Conservation (phyloP, 2,797 vertebrate species). For the Liparis tanakae region DNA sequence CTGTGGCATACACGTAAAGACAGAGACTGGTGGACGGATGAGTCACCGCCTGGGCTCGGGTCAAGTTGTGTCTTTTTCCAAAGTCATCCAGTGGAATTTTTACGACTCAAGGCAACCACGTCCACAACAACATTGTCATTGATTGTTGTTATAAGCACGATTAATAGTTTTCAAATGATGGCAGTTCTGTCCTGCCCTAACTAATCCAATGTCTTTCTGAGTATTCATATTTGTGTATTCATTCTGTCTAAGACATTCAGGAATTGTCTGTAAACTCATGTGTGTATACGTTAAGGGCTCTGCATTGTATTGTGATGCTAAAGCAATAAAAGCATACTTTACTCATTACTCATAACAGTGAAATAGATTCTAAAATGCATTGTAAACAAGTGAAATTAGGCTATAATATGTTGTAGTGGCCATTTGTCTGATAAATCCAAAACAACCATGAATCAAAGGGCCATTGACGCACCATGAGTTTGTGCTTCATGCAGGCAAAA, state of each 20-base stretch:
- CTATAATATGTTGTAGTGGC: background rate
- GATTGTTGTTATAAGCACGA: background rate
- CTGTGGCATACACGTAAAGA: slow-evolving; percentile 42
- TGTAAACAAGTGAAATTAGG: background rate
- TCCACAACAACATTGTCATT: background rate
- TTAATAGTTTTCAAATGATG: background rate
- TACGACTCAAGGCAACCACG: slow-evolving; percentile 4
- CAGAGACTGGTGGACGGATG: slow-evolving; percentile 12
- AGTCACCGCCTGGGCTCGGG: slow-evolving; percentile 35
- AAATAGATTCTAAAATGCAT: too few relatives aligned
- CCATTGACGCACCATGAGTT: too few relatives aligned
- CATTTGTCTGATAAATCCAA: too few relatives aligned
- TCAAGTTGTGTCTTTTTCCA: slow-evolving; percentile 25
- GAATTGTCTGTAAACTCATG: background rate
- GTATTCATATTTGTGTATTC: background rate
- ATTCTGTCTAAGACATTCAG: background rate
- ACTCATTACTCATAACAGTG: too few relatives aligned
- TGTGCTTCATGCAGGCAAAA: too few relatives aligned
- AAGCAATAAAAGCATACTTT: too few relatives aligned
- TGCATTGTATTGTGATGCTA: background rate
- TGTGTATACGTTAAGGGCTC: background rate
- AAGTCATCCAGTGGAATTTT: slow-evolving; percentile 1
- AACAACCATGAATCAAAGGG: too few relatives aligned
- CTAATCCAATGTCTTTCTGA: background rate
- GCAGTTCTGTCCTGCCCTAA: background rate